Evolutionary conservation across 2,113 vertebrate genomes (phyloP), one percentile per base, ranked within the genome.

Genomic region (Microtus ochrogaster): DNA sequence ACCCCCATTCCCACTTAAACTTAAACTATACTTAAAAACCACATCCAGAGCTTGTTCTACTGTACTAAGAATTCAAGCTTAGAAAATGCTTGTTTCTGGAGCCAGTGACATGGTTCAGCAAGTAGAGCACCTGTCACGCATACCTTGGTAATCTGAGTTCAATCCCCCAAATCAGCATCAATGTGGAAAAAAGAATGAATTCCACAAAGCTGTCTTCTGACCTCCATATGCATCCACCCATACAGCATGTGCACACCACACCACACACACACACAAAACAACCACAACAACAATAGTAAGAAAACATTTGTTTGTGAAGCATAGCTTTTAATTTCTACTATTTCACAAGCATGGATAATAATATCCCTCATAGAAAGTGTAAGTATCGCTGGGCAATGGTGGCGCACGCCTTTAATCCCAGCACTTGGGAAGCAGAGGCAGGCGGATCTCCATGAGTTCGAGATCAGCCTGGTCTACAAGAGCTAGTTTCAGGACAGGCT

Each of bases 291-390:
- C 39, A 12, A 26, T 6, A 44, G 21, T 13, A 66, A 13, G 13
- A 47, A 47, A 96, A 82, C 41, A 78, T 41, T 65, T 65, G 22
- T n/a, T 78, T 84, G 21, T 92, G 58, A 77, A 89, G n/a, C 6
- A 17, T 81, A 74, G 36, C 21, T 72, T 90, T 95, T 90, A 68
- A 90, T 90, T 90, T 96, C 76, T 87, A 83, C 21, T 77, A 79
- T 44, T 58, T 78, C 24, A 88, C 12, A 22, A 41, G 68, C 44
- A 96, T 55, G 0, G 16, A 41, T 86, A 39, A 55, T 92, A 72
- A 33, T 81, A 89, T 66, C n/a, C 83, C 63, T 84, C 39, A 92
- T 30, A 90, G 70, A 84, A 95, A 58, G 19, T 47, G 0, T 17
- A 55, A 55, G 52, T 55, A 52, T 52, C 14, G 0, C 52, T 0